These are phyloP conservation scores for Hyles lineata DNA, from an alignment of 2,888 invertebrate genomes.

Conservation along the genomic window DNA sequence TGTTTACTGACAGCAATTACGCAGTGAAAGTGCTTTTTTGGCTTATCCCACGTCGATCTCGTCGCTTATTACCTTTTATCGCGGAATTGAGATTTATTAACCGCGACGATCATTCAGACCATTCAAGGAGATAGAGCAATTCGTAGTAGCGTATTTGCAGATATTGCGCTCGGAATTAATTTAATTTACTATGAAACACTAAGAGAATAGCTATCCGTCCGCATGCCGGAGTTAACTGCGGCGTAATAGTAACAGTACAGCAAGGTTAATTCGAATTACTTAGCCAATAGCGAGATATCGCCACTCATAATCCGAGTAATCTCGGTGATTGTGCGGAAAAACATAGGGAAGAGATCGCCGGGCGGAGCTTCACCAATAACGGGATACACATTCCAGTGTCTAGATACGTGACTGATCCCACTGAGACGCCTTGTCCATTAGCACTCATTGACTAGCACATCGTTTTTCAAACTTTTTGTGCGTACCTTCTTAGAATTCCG, in stretches of 20 bases:
- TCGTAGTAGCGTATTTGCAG: conserved; percentile 34
- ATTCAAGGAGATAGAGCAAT: conserved; percentile 40
- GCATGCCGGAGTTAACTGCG: conserved; percentile 53
- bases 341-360: conserved; percentile 54
- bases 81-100: neutral
- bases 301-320: conserved; percentile 55
- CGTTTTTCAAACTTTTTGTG: conserved; percentile 23
- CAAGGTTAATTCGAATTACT: conserved; percentile 66
- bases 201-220: conserved; percentile 50
- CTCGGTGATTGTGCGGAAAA: conserved; percentile 62
- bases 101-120: conserved; percentile 1
- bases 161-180: conserved; percentile 42
- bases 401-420: conserved; percentile 41
- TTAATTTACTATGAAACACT: conserved; percentile 64
- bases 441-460: conserved; percentile 23
- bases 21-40: conserved; percentile 71
- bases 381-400: conserved; percentile 61
- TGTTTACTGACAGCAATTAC: conserved; percentile 64
- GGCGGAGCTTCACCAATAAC: conserved; percentile 59
- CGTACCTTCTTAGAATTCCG: conserved; percentile 18
- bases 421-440: conserved; percentile 34
- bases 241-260: conserved; percentile 56
- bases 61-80: conserved; percentile 37
- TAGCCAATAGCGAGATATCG: conserved; percentile 54
- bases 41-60: conserved; percentile 65